Conservation (phyloP, 1,140 invertebrate genomes). For the Steinernema khuongi region DNA sequence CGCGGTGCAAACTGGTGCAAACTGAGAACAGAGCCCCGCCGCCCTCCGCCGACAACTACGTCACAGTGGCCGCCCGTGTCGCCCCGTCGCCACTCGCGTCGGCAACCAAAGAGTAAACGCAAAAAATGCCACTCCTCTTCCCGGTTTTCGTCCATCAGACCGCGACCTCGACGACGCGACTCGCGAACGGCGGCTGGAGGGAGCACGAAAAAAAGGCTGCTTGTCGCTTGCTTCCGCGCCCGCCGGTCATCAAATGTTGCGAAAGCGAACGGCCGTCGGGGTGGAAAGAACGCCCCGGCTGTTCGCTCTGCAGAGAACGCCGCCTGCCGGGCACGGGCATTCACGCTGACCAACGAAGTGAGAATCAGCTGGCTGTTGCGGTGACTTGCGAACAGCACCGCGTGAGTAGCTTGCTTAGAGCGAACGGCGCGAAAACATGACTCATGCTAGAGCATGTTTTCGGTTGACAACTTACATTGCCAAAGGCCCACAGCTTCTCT, state of each 20-base stretch:
- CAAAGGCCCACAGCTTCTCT: too few relatives aligned
- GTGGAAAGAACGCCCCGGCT: background rate
- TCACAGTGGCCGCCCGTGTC: too few relatives aligned
- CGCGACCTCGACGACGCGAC: background rate
- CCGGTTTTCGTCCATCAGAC: too few relatives aligned
- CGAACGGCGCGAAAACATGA: background rate
- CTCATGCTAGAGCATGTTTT: background rate
- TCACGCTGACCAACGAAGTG: background rate
- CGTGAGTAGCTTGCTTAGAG: too few relatives aligned
- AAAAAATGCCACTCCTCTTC: too few relatives aligned
- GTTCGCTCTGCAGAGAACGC: background rate
- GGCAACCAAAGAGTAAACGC: too few relatives aligned
- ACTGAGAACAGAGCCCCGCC: background rate
- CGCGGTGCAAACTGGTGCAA: conserved; percentile 4
- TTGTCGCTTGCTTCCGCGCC: too few relatives aligned
- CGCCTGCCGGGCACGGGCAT: background rate
- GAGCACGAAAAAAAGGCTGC: background rate
- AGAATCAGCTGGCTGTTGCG: background rate
- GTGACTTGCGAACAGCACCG: background rate
- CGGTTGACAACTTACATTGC: background rate
- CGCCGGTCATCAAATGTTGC: conserved; percentile 4
- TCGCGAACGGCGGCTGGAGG: background rate
- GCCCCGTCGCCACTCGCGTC: too few relatives aligned
- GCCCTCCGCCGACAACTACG: background rate
- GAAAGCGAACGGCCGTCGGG: background rate